phyloP scores from a whole-genome alignment of 2,797 vertebrate genomes.

The Borostomias antarcticus region DNA sequence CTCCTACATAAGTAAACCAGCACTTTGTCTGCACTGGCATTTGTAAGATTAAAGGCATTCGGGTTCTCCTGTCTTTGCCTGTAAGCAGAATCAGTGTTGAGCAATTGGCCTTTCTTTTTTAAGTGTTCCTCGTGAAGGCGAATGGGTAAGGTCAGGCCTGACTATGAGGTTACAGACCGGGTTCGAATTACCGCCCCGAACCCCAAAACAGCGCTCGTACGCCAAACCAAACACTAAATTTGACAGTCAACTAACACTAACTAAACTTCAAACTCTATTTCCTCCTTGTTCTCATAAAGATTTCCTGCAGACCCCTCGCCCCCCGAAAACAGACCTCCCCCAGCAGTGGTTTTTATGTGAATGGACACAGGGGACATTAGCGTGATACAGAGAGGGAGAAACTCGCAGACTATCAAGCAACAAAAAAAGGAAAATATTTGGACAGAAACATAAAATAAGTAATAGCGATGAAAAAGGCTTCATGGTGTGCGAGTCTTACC shows the following conservation, averaged over 20 bases:
- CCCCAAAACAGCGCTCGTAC: conserved; percentile 54
- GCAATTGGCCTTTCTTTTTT: conserved; percentile 12
- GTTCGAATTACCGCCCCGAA: conserved; percentile 53
- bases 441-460: conserved; percentile 8
- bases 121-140: conserved; percentile 38
- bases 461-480: too few species aligned
- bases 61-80: conserved; percentile 36
- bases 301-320: conserved; percentile 32
- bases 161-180: conserved; percentile 48
- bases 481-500: conserved; percentile 30
- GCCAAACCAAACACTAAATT: conserved; percentile 65
- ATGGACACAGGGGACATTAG: conserved; percentile 34
- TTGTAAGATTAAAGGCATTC: conserved; percentile 38
- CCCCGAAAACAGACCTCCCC: conserved; percentile 36
- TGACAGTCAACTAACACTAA: conserved; percentile 58
- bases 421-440: background rate
- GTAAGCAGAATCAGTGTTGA: conserved; percentile 31
- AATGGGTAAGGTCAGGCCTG: conserved; percentile 52
- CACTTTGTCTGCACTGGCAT: conserved; percentile 24
- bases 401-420: background rate
- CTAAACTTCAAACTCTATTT: conserved; percentile 62
- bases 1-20: conserved; percentile 48
- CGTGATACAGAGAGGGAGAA: conserved; percentile 28
- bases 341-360: conserved; percentile 23
- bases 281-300: conserved; percentile 50